Conservation (phyloP, 2,797 vertebrate genomes). For the Pseudocheirus occidentalis region DNA sequence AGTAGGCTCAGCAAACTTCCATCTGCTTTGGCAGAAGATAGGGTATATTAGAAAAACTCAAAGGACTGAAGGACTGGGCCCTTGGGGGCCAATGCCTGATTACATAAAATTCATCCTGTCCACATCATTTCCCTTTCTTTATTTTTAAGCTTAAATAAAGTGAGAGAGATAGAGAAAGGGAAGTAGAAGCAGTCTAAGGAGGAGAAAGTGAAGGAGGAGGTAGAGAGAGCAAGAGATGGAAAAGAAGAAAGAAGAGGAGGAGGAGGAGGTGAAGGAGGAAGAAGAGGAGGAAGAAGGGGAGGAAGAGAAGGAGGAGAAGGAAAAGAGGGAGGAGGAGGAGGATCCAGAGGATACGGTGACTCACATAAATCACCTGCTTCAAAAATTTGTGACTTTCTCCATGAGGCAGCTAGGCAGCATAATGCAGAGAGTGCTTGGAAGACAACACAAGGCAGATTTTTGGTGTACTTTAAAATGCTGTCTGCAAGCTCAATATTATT, state of each 20-base stretch:
- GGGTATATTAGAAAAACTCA: neutral
- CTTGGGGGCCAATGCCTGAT: neutral
- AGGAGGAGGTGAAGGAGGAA: neutral
- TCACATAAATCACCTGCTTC: neutral
- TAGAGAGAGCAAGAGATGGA: too few relatives aligned
- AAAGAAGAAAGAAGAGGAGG: neutral
- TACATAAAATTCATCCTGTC: neutral
- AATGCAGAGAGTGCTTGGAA: neutral
- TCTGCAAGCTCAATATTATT: neutral
- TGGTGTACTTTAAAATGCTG: neutral
- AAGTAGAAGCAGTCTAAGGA: neutral
- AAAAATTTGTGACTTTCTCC: neutral
- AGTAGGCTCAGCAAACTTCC: neutral
- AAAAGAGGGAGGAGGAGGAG: rapidly evolving
- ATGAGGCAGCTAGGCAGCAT: neutral
- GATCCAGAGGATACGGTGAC: neutral
- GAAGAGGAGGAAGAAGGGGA: rapidly evolving
- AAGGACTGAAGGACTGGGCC: neutral
- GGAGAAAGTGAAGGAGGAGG: neutral
- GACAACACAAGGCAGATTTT: neutral
- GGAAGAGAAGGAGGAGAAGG: neutral
- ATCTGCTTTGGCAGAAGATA: neutral
- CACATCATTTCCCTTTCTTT: neutral
- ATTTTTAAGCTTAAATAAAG: neutral
- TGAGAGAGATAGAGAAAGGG: neutral